Conservation (phyloP, 64 coral and sea anemone genomes). For the Montipora sp. region DNA sequence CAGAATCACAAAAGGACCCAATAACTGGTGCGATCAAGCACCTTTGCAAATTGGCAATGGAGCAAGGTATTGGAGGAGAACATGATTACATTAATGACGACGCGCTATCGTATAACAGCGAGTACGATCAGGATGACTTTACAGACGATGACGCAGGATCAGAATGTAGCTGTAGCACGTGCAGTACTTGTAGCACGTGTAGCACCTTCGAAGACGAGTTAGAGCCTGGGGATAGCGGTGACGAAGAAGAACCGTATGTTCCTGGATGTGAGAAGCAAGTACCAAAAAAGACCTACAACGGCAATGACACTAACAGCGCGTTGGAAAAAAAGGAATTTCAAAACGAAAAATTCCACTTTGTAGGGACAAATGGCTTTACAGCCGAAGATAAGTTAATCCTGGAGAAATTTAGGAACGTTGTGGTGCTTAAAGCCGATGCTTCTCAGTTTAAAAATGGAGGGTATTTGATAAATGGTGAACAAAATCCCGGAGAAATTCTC, state of each 20-base stretch:
- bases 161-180: constrained; percentile 58
- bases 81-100: constrained; percentile 1
- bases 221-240: constrained; percentile 25
- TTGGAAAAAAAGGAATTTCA: background rate
- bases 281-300: background rate
- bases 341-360: background rate
- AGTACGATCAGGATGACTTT: background rate
- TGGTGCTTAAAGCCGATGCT: constrained; percentile 21
- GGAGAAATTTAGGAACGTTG: constrained; percentile 22
- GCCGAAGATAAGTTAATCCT: constrained; percentile 16
- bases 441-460: constrained; percentile 46
- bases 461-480: constrained; percentile 3
- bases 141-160: constrained; percentile 27
- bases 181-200: constrained; percentile 47
- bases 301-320: background rate
- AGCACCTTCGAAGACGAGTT: constrained; percentile 7
- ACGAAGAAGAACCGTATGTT: constrained; percentile 8
- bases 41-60: background rate
- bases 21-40: background rate
- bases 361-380: constrained; percentile 1
- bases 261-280: background rate
- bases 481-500: constrained; percentile 7
- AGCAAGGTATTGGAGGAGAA: background rate
- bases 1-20: background rate
- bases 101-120: background rate